Base-by-base conservation (phyloP, 2,113 vertebrate species). In the Pseudorasbora parva region DNA sequence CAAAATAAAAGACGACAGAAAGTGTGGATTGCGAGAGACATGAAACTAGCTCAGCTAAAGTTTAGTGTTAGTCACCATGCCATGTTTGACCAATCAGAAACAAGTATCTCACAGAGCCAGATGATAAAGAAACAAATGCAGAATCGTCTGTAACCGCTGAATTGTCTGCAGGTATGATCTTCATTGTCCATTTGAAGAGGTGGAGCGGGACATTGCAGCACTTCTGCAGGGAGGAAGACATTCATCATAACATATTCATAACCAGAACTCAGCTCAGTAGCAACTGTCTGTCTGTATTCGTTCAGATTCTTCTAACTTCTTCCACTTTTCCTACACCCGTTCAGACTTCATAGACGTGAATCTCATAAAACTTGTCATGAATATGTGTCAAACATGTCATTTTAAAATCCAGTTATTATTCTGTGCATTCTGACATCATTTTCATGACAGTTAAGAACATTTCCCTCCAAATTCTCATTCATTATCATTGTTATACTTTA, bases 111-210 rank as follows among this genome's bases (percentile, higher is more conserved):
- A 62, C 5, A 62, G 23, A 27, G 12, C 59, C 3, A 6, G 60
- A 10, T 30, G 37, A 43, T 14, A 14, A 45, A 25, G 43, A 9
- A 17, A 17, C 12, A 33, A 1, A 57, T 23, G 8, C 17, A 54
- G 51, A 0, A 19, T 54, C 0, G 49, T 33, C 4, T 33, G 8
- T 27, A 33, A 51, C 51, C 45, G 0, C 5, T 64, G 71, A n/a
- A 27, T 62, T 25, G 14, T 62, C 10, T 86, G n/a, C 84, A 95
- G 94, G 73, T 95, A 93, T 84, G 93, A 95, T 37, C 90, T 92
- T 82, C 91, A 91, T 25, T 89, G 86, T 74, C 93, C 93, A 0
- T 84, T 92, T 85, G 87, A 92, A 25, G 89, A 84, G 8, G 90
- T 95, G 68, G 93, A 93, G 84, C 88, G 84, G 76, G 94, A 95